Evolutionary conservation across 2,797 vertebrate genomes (phyloP).

Genomic region (Halcyon smyrnensis): DNA sequence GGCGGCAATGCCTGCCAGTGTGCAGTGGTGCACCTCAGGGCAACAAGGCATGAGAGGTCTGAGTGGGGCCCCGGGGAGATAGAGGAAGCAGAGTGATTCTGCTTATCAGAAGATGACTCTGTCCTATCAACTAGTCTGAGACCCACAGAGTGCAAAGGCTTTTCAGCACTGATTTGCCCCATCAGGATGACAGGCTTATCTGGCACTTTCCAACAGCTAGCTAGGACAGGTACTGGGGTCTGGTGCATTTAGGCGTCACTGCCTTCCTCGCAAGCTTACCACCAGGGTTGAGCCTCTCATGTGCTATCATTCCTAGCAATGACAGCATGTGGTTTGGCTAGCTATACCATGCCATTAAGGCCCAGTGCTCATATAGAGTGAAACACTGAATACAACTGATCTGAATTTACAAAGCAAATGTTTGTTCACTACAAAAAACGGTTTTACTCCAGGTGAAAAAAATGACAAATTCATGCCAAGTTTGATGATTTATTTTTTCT

Average conservation of each 20-base stretch:
- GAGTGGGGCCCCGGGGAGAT: background rate
- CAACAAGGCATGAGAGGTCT: background rate
- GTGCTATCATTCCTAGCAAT: background rate
- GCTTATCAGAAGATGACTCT: conserved; percentile 53
- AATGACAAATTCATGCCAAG: background rate
- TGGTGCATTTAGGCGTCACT: background rate
- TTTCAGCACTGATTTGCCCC: conserved; percentile 54
- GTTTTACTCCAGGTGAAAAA: background rate
- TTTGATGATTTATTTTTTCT: background rate
- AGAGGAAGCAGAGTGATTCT: conserved; percentile 19
- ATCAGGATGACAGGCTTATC: conserved; percentile 66
- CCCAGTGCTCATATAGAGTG: rapidly evolving
- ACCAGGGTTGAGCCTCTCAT: background rate
- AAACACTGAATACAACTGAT: background rate
- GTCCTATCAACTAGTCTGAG: conserved; percentile 4
- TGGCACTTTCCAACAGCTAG: conserved; percentile 21
- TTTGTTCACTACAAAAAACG: background rate
- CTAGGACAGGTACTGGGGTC: conserved; percentile 27
- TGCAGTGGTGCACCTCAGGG: background rate
- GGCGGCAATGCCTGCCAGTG: background rate
- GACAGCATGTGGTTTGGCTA: background rate
- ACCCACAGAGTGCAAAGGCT: background rate
- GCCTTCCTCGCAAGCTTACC: background rate
- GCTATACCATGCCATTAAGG: rapidly evolving
- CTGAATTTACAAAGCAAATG: background rate